phyloP scores from a whole-genome alignment of 2,888 invertebrate genomes.

The Sicus ferrugineus region DNA sequence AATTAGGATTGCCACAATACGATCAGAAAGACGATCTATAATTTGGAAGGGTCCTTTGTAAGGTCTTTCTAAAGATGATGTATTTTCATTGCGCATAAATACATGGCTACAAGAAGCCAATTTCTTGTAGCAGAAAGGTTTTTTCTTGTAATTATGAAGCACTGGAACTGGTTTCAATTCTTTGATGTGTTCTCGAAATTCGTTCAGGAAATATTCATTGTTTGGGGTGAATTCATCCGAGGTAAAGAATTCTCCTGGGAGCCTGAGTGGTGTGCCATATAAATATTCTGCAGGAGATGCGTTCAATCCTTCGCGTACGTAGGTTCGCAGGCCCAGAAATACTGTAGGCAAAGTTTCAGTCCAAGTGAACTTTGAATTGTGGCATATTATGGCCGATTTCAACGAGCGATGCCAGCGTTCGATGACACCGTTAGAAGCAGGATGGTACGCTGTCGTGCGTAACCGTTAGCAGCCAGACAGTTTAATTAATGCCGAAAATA shows the following conservation, averaged over 20 bases:
- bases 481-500: conserved; percentile 28
- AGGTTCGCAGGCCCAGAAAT: conserved; percentile 10
- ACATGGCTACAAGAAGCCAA: conserved; percentile 24
- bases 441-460: conserved; percentile 35
- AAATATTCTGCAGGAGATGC: conserved; percentile 31
- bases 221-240: conserved; percentile 4
- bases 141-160: conserved; percentile 34
- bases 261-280: conserved; percentile 27
- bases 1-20: conserved; percentile 27
- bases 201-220: conserved; percentile 12
- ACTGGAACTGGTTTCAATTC: conserved; percentile 32
- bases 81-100: conserved; percentile 18
- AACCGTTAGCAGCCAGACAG: conserved; percentile 21
- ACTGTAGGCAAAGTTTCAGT: conserved; percentile 29
- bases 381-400: conserved; percentile 33
- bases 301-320: background rate
- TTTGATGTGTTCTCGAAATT: conserved; percentile 21
- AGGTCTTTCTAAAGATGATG: conserved; percentile 29
- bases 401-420: conserved; percentile 35
- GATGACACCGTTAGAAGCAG: conserved; percentile 35
- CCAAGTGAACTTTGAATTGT: conserved; percentile 27
- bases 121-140: conserved; percentile 35
- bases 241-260: conserved; percentile 28
- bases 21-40: conserved; percentile 25
- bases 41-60: conserved; percentile 33